Conservation (phyloP, 2,888 invertebrate genomes). For the Ditula angustiorana region DNA sequence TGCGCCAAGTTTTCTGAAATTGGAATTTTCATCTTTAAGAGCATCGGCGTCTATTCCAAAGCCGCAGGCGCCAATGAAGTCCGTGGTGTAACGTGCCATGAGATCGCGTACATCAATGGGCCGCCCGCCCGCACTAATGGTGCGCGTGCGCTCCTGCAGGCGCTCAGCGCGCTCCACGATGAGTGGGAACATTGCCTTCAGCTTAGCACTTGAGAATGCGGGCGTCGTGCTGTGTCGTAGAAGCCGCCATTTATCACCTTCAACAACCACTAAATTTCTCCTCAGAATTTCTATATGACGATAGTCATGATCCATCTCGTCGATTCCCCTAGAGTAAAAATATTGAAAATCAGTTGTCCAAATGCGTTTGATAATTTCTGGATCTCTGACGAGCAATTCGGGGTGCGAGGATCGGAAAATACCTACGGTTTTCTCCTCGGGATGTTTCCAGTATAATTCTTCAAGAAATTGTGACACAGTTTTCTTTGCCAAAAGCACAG, state of each 20-base stretch:
- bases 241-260: slow-evolving; percentile 30
- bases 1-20: slow-evolving; percentile 17
- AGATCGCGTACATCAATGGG: slow-evolving; percentile 34
- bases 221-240: slow-evolving; percentile 24
- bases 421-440: slow-evolving; percentile 29
- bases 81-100: slow-evolving; percentile 42
- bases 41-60: slow-evolving; percentile 40
- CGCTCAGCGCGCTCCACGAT: slow-evolving; percentile 24
- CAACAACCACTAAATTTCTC: slow-evolving; percentile 33
- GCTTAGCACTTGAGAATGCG: slow-evolving; percentile 26
- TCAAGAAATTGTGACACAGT: slow-evolving; percentile 18
- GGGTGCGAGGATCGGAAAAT: slow-evolving; percentile 20
- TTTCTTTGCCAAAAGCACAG: slow-evolving; percentile 4
- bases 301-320: neutral
- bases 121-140: neutral
- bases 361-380: slow-evolving; percentile 23
- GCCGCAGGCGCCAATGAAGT: slow-evolving; percentile 43
- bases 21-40: slow-evolving; percentile 26
- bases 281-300: slow-evolving; percentile 27
- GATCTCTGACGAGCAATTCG: slow-evolving; percentile 28
- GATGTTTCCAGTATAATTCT: slow-evolving; percentile 26
- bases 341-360: slow-evolving; percentile 23
- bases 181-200: slow-evolving; percentile 33
- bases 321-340: slow-evolving; percentile 17
- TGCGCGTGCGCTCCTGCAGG: slow-evolving; percentile 4